phyloP scores from a whole-genome alignment of 2,113 vertebrate genomes.

The Heptranchias perlo region DNA sequence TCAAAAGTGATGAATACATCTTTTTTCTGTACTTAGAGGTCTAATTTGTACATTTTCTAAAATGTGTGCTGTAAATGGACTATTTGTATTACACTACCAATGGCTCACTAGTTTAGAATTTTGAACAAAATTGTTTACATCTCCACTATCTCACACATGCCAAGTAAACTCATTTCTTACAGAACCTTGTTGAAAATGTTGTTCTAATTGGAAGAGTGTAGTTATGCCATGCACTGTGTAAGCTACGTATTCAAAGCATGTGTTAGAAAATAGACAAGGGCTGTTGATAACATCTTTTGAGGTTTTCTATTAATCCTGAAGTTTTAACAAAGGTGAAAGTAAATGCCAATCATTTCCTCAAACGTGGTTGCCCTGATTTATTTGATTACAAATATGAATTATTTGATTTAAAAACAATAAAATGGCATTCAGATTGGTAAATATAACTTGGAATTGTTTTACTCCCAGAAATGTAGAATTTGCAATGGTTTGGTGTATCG shows the following conservation, averaged over 20 bases:
- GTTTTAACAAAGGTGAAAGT: not conserved
- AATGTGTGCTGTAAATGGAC: not conserved
- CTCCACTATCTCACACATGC: not conserved
- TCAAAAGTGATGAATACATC: not conserved
- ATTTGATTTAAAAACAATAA: slow-evolving; percentile 16
- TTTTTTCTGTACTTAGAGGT: not conserved
- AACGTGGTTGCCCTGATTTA: not conserved
- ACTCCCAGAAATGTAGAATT: not conserved
- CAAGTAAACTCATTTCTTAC: not conserved
- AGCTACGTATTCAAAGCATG: not conserved
- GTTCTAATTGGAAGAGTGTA: not conserved
- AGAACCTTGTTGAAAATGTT: not conserved
- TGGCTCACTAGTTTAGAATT: not conserved
- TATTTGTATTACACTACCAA: not conserved
- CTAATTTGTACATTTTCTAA: not conserved
- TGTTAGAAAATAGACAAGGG: not conserved
- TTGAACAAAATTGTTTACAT: not conserved
- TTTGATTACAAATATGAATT: not conserved
- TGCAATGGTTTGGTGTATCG: not conserved
- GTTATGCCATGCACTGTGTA: not conserved
- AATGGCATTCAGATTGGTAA: not conserved
- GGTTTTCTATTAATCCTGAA: not conserved
- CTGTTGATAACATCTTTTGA: not conserved
- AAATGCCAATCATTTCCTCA: slow-evolving; percentile 16
- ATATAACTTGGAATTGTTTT: not conserved